Conservation (phyloP, 2,113 vertebrate species). For the Danionella cerebrum region DNA sequence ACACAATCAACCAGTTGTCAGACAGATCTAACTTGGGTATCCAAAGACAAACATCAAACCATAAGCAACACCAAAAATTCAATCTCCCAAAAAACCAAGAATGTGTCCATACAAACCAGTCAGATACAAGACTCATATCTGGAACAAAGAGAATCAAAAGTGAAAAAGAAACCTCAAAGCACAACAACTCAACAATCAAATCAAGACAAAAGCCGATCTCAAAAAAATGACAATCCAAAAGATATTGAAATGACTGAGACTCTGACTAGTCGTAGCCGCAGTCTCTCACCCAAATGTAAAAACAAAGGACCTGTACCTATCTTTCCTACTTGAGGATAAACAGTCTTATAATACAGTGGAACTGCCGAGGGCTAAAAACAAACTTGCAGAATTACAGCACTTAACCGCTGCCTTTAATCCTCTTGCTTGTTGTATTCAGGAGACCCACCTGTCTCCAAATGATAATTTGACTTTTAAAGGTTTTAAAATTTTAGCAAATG, state of each 20-base stretch:
- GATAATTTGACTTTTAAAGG: neutral
- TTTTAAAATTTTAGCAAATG: neutral
- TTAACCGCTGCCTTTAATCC: neutral
- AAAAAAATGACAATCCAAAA: neutral
- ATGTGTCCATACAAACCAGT: neutral
- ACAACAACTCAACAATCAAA: neutral
- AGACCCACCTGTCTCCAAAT: neutral
- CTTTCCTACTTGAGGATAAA: neutral
- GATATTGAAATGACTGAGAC: constrained; percentile 7
- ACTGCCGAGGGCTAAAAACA: neutral
- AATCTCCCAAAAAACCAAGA: too few species aligned
- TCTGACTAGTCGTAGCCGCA: neutral
- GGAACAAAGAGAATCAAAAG: neutral
- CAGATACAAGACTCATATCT: neutral
- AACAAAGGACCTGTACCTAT: neutral
- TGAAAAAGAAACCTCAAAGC: neutral
- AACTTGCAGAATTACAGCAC: neutral
- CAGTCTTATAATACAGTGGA: neutral
- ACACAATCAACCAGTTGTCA: neutral
- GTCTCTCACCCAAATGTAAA: neutral
- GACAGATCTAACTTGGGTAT: neutral
- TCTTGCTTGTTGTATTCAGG: neutral
- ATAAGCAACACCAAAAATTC: too few species aligned
- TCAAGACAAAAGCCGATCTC: neutral
- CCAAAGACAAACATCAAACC: neutral